Evolutionary conservation across 2,113 vertebrate species (phyloP), one percentile per base, ranked within the genome.

Genomic region (Brachionichthys hirsutus): DNA sequence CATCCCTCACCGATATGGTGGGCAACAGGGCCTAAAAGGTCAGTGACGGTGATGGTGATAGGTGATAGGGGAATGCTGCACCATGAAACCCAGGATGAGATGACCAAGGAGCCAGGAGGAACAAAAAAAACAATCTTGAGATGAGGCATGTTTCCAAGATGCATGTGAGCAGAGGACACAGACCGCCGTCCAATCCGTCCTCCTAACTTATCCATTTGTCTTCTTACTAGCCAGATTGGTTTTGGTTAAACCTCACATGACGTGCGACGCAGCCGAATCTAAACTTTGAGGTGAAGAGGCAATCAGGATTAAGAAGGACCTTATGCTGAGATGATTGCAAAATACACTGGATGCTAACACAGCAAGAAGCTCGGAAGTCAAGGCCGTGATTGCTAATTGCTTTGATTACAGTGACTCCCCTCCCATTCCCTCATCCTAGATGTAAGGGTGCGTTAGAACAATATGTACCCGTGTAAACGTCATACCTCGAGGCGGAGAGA

Each of bases 301-400:
- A 81, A 73, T 82, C 68, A 86, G 58, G 35, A 54, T 78, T 30
- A 30, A 6, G 24, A 6, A 30, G 24, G 24, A 30, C 64, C 73
- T 41, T 74, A 58, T 38, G 64, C 66, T 67, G 63, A 48, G 75
- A 70, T 76, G 72, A 90, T 85, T 87, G 72, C 63, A 70, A 77
- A 47, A 51, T 64, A 55, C 65, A 62, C 51, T 44, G 38, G 67
- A 85, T 79, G 79, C 24, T 61, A 66, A 64, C 63, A 61, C 46
- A 66, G 58, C 61, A 68, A 56, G 59, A 63, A 51, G 65, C 62
- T 42, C 61, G 49, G 55, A 61, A 81, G 62, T 70, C 62, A 79
- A 82, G 78, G 70, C 60, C 77, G 42, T 70, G 59, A 73, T 69
- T 70, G 44, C 70, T 81, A 75, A 80, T 82, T 77, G 19, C 52